Percentiles rank a stretch among this genome's conserved stretches.
phyloP scores from a whole-genome alignment of 2,888 invertebrate genomes.

The Linyphia triangularis region DNA sequence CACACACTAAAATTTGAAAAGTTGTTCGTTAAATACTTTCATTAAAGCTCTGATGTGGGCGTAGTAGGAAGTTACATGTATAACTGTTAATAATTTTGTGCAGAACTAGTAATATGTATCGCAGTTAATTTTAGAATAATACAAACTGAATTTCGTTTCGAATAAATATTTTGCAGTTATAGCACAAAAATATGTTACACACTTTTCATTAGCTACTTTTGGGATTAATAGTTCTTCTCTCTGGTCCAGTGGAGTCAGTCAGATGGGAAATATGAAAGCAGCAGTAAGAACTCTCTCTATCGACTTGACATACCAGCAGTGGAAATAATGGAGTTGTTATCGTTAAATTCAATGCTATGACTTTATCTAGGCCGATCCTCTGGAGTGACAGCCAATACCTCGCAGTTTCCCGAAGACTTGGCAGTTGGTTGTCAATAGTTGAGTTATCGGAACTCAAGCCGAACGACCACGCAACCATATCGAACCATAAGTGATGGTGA shows the following conservation, averaged over 20 bases:
- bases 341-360: slow-evolving; percentile 58
- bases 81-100: no score
- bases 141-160: no score
- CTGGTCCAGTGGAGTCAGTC: slow-evolving; percentile 28
- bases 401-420: slow-evolving; percentile 50
- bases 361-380: slow-evolving; percentile 55
- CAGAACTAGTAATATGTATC: no score
- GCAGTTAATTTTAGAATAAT: no score
- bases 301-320: slow-evolving; percentile 17
- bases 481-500: slow-evolving; percentile 59
- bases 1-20: no score
- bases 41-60: no score
- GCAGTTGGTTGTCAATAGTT: slow-evolving; percentile 66
- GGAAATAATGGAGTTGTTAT: slow-evolving; percentile 62
- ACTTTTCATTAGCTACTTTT: no score
- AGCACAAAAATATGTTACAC: no score
- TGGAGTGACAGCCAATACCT: slow-evolving; percentile 59
- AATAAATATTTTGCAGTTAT: no score
- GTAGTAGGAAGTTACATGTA: no score
- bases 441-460: slow-evolving; percentile 68
- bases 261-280: slow-evolving; percentile 21
- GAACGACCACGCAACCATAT: slow-evolving; percentile 54
- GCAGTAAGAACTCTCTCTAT: slow-evolving; percentile 24
- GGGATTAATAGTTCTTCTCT: slow-evolving; percentile 41
- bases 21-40: no score